Evolutionary conservation across 2,113 vertebrate genomes (phyloP).

Genomic region (Ardeotis arabs): DNA sequence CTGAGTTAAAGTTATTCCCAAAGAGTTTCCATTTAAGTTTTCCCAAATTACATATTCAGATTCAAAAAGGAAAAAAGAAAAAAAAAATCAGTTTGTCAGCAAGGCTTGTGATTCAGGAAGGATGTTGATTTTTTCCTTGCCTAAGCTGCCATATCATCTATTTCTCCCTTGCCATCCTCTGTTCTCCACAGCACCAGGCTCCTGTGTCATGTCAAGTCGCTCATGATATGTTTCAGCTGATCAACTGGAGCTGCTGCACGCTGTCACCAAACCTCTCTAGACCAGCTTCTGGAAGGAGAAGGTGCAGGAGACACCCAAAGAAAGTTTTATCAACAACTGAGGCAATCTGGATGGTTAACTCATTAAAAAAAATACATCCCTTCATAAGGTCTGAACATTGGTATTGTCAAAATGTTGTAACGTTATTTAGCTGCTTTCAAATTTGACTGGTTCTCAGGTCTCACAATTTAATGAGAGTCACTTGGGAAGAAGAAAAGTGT

Average conservation of each 20-base stretch:
- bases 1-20: not conserved
- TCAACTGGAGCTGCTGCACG: not conserved
- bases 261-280: not conserved
- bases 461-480: not conserved
- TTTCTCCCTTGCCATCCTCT: not conserved
- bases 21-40: not conserved
- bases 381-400: not conserved
- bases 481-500: not conserved
- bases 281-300: not conserved
- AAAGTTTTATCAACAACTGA: not conserved
- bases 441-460: not conserved
- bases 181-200: not conserved
- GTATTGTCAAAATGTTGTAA: not conserved
- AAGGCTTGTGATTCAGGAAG: not conserved
- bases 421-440: not conserved
- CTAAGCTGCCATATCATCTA: not conserved
- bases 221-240: not conserved
- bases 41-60: not conserved
- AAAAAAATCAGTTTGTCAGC: not conserved
- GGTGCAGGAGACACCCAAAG: not conserved
- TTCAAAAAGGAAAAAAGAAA: not conserved
- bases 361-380: not conserved
- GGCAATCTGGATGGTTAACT: not conserved
- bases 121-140: not conserved
- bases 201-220: not conserved